Evolutionary conservation across 2,797 vertebrate species (phyloP), one percentile per base, ranked within the genome.

Genomic region (Pterois miles): DNA sequence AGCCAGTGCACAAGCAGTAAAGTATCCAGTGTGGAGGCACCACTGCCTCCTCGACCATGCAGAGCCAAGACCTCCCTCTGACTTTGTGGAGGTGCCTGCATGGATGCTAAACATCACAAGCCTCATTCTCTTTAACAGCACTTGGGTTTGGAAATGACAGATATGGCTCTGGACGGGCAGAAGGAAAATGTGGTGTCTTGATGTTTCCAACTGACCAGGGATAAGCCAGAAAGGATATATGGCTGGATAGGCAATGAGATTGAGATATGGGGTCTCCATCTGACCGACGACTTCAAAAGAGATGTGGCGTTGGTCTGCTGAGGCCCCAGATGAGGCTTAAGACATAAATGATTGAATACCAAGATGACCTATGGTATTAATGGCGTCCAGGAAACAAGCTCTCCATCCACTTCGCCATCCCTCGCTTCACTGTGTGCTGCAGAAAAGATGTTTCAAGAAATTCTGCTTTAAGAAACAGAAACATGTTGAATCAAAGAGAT

Each of bases 211-310:
- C 86, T 84, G 90, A 91, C 88, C 86, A 76, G 86, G 90, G 94
- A 93, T 94, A 93, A 93, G 90, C 89, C 88, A 86, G 75, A 92
- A 80, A 90, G 92, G 88, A 93, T 88, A 92, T 93, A 82, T 91
- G 89, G 90, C 79, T 89, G 91, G 85, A 88, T 92, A 87, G 92
- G 88, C 92, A 93, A 92, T 88, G 72, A 91, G 91, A 92, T 78
- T 65, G 87, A 92, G 92, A 92, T 91, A 92, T 46, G 85, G 75
- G 85, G 90, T 88, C 81, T 87, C 90, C 87, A 90, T 89, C 87
- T 91, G 91, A 91, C 86, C 77, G 65, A 22, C 34, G 78, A 83
- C 86, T 93, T 93, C 89, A 43, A 94, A 93, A 94, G 88, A 85
- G 80, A 76, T 67, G 68, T 48, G 76, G 79, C 38, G 66, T 74